Evolutionary conservation across 2,888 invertebrate genomes (phyloP).

Genomic region (Epirrhoe alternata): DNA sequence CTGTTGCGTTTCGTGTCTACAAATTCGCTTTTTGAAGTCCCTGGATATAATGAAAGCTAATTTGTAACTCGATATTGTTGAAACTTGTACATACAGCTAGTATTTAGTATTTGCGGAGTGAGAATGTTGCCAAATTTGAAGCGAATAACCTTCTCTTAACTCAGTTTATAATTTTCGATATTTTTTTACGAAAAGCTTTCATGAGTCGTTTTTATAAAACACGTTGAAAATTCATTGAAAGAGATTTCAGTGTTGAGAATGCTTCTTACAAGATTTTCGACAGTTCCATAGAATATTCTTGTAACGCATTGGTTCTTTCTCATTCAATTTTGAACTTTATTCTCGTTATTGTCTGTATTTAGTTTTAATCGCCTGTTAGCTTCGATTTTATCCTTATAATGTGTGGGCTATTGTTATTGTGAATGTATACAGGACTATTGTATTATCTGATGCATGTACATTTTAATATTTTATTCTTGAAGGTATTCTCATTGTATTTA

Average conservation of each 20-base stretch:
- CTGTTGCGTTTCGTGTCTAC: constrained; percentile 4
- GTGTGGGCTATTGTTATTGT: constrained; percentile 54
- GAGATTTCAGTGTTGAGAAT: not conserved
- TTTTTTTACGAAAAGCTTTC: constrained; percentile 30
- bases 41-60: constrained; percentile 6
- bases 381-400: constrained; percentile 46
- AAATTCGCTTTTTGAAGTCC: constrained; percentile 9
- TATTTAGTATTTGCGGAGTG: constrained; percentile 46
- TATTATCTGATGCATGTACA: constrained; percentile 66
- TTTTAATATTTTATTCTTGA: constrained; percentile 55
- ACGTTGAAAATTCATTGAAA: not conserved
- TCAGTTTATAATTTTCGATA: constrained; percentile 60
- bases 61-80: constrained; percentile 20
- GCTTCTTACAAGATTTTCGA: not conserved
- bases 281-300: constrained; percentile 18
- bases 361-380: constrained; percentile 45
- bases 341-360: constrained; percentile 27
- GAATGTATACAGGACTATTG: constrained; percentile 53
- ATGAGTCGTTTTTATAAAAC: not conserved
- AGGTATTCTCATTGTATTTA: constrained; percentile 58
- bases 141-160: constrained; percentile 47
- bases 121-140: constrained; percentile 70
- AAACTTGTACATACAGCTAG: constrained; percentile 18
- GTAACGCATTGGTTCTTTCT: constrained; percentile 11
- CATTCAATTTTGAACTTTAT: constrained; percentile 8